A percentile compares a stretch with the other conserved stretches of the same genome.
phyloP scores from a whole-genome alignment of 1,140 invertebrate genomes.

The Diachasma alloeum region DNA sequence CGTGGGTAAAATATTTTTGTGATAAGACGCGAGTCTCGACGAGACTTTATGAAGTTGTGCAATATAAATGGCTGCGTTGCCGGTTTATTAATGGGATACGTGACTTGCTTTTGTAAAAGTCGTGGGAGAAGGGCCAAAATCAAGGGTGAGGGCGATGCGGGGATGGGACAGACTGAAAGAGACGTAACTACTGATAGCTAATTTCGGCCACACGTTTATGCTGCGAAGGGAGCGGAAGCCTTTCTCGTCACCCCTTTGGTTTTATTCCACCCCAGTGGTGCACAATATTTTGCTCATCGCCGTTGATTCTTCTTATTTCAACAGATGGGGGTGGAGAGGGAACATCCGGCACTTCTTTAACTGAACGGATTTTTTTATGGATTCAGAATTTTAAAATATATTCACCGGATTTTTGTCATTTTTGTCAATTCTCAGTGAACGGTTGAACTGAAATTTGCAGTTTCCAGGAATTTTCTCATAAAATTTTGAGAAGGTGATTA shows the following conservation, averaged over 20 bases:
- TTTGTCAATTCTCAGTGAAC: too few relatives aligned
- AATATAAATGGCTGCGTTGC: constrained; percentile 40
- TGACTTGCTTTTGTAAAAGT: constrained; percentile 28
- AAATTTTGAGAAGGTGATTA: too few relatives aligned
- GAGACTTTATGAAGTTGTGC: constrained; percentile 37
- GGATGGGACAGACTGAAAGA: background rate
- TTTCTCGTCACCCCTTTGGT: background rate
- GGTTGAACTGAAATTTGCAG: too few relatives aligned
- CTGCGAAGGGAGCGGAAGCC: background rate
- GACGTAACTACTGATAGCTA: constrained; percentile 8
- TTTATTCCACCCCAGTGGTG: background rate
- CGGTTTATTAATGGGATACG: constrained; percentile 40
- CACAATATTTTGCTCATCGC: background rate
- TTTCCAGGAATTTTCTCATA: too few relatives aligned
- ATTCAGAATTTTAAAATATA: too few relatives aligned
- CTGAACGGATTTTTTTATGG: too few relatives aligned
- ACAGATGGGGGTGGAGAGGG: too few relatives aligned
- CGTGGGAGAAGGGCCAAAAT: background rate
- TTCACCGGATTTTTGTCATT: too few relatives aligned
- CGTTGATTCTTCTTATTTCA: background rate
- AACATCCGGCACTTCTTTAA: too few relatives aligned
- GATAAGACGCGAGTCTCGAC: constrained; percentile 33
- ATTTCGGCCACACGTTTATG: background rate
- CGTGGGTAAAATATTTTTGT: constrained; percentile 38
- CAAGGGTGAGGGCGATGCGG: background rate